phyloP scores from a whole-genome alignment of 2,797 vertebrate genomes.

The Alectoris magna region DNA sequence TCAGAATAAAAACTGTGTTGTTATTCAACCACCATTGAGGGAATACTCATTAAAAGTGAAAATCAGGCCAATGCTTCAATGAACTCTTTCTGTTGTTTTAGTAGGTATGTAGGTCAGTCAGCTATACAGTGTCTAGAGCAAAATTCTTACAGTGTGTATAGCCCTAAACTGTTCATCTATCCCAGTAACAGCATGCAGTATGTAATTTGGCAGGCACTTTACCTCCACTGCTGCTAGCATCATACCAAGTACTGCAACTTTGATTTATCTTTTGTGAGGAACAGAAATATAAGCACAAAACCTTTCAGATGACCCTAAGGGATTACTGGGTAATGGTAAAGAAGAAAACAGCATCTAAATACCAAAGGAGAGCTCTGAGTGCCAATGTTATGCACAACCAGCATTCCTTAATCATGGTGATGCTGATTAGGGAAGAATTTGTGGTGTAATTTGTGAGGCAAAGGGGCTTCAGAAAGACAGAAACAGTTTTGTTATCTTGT shows the following conservation, averaged over 20 bases:
- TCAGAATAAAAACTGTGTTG: background rate
- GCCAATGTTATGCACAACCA: background rate
- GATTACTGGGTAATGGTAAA: background rate
- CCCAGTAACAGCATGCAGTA: background rate
- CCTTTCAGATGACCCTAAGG: accelerated
- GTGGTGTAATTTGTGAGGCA: background rate
- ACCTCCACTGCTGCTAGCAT: background rate
- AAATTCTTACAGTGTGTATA: background rate
- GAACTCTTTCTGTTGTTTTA: background rate
- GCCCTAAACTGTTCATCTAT: background rate
- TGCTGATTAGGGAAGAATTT: background rate
- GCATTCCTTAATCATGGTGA: background rate
- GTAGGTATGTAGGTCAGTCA: background rate
- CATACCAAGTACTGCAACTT: background rate
- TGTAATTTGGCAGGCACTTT: background rate
- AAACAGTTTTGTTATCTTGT: background rate
- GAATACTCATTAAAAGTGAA: background rate
- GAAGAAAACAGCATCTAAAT: background rate
- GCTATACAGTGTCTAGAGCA: background rate
- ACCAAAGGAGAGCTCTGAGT: background rate
- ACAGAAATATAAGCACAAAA: background rate
- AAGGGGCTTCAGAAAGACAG: background rate
- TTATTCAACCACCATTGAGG: background rate
- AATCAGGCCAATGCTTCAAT: background rate
- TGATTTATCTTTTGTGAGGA: background rate